Conservation (phyloP, 1,140 invertebrate species). For the Aphis craccivora region DNA sequence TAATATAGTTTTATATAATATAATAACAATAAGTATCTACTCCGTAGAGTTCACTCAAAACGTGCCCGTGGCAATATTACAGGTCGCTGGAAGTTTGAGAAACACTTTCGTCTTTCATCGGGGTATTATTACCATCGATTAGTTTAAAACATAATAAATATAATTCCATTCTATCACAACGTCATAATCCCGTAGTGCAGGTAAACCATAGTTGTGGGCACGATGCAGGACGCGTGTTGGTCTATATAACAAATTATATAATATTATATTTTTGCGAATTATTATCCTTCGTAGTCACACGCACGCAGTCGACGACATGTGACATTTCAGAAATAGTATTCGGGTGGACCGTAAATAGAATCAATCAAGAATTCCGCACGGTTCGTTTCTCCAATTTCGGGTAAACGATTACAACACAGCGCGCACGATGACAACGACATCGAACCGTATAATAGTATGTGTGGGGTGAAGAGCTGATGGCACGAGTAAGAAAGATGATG, state of each 20-base stretch:
- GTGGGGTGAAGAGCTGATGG: background rate
- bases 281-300: background rate
- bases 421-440: background rate
- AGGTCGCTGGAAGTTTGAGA: background rate
- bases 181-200: background rate
- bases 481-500: background rate
- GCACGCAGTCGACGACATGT: background rate
- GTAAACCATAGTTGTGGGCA: background rate
- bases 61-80: background rate
- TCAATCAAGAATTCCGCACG: conserved; percentile 20
- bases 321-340: background rate
- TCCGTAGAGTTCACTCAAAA: background rate
- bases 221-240: background rate
- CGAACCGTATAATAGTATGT: background rate
- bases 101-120: background rate
- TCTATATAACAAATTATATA: background rate
- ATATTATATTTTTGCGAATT: background rate
- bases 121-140: background rate
- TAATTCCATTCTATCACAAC: background rate
- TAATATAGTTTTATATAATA: background rate
- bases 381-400: conserved; percentile 9
- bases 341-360: background rate
- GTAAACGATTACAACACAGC: conserved; percentile 30
- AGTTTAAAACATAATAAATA: background rate
- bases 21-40: background rate